Evolutionary conservation across 2,888 invertebrate species (phyloP), one percentile per base, ranked within the genome.

Genomic region (Drosophila phalerata): DNA sequence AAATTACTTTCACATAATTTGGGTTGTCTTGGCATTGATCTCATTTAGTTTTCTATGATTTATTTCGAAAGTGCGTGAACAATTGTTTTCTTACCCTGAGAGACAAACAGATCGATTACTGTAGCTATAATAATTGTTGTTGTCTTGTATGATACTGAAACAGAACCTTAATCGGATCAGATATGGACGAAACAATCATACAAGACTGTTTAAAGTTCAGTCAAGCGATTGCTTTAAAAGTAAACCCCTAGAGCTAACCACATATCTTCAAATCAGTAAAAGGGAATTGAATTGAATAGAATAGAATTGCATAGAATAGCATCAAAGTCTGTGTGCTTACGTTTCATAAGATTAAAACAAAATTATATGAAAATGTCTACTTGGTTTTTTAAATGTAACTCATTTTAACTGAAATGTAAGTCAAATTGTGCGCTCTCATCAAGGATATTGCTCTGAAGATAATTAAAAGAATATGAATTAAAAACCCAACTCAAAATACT

Each of bases 1-100:
- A 86, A 84, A 84, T 84, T 86, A 77, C 84, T 75, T 77, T 84
- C 81, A 77, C 69, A 74, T 84, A 77, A 83, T 84, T 74, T 64
- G 64, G 37, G 52, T 38, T 57, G 69, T 48, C 60, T 60, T 42
- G 19, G 32, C 56, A 51, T 55, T 64, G 63, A 69, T 66, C 73
- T 47, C 66, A 51, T 63, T 68, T 49, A 62, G 34, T 56, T 40
- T 73, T 58, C 58, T 65, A 70, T 74, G 79, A 79, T 79, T 79
- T 77, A 79, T 80, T 62, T 77, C 51, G 3, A 65, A 79, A 71
- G 69, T 74, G 73, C 71, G 60, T 72, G 71, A 60, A 69, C 60
- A 67, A 71, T 68, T 63, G 55, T 65, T 51, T 32, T 56, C 32
- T 51, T 66, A 22, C 48, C 43, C 65, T 49, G 47, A 53, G 49